Evolutionary conservation across 2,113 vertebrate species (phyloP), one percentile per base, ranked within the genome.

Genomic region (Saccopteryx leptura): DNA sequence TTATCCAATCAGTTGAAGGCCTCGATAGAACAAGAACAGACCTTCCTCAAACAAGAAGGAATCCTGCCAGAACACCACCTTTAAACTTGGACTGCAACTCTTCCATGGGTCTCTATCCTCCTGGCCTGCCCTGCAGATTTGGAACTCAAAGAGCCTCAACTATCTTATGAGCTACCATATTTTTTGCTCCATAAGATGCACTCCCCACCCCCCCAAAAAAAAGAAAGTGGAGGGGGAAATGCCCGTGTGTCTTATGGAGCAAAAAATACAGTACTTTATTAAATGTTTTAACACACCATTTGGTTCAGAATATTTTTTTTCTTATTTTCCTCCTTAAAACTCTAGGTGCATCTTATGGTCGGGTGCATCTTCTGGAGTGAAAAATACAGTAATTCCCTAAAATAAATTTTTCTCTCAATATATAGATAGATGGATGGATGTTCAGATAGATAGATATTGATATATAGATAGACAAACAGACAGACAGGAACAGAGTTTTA

Each of bases 351-450:
- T 39, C 39, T 39, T 39, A 39, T 39, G 39, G 39, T 39, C 39
- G 3, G 39, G 39, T 39, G 39, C 39, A 39, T 39, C 39, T 39
- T 39, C 39, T 39, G 39, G 39, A 39, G 39, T 39, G 39, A 39
- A 39, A 39, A 39, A 39, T 39, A 39, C 3, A 39, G 39, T 39
- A 68, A 9, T 86, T 81, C 48, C n/a, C 89, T 71, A 85, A 94
- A 94, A 93, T 94, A 80, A 93, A 72, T 66, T 8, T 81, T 11
- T 68, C 23, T 92, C 48, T 61, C 28, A 24, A 23, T 80, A 31
- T 18, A 54, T n/a, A n/a, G 39, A 12, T 82, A 26, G 60, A 48
- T 82, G 8, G 2, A 60, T 80, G 3, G 54, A 58, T 52, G 39
- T 39, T 39, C 39, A n/a, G 24, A 39, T 4, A 46, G 74, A 1